A percentile compares a stretch with the other conserved stretches of the same genome.
Conservation (phyloP, 2,888 invertebrate genomes). For the Cryptocheilus praepositus region DNA sequence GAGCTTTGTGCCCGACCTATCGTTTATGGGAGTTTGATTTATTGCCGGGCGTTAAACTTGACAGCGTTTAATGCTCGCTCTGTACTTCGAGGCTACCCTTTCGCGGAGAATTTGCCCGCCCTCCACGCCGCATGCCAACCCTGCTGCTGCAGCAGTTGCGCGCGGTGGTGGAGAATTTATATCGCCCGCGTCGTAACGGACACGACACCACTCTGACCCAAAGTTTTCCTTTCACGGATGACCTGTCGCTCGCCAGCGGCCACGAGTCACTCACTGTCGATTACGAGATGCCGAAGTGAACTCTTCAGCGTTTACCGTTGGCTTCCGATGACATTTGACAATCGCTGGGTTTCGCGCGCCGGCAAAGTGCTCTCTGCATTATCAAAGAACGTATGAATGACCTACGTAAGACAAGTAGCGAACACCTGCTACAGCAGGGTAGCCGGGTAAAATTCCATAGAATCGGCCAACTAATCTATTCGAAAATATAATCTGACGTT, state of each 20-base stretch:
- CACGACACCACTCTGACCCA: not conserved
- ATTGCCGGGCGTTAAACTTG: conserved; percentile 31
- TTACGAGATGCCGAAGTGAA: not conserved
- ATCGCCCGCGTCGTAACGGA: not conserved
- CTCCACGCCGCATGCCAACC: not conserved
- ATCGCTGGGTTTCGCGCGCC: too few species aligned
- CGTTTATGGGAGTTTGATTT: conserved; percentile 29
- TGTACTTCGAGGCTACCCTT: conserved; percentile 3
- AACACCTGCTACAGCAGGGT: too few species aligned
- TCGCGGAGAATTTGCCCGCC: not conserved
- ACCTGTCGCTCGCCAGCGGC: not conserved
- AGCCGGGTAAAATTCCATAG: too few species aligned
- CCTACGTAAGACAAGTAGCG: too few species aligned
- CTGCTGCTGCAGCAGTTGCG: too few species aligned
- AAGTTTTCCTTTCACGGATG: conserved; percentile 10
- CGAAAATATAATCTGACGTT: too few species aligned
- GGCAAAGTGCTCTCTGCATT: too few species aligned
- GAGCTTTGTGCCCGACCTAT: conserved; percentile 27
- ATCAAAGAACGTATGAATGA: too few species aligned
- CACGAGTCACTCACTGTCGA: conserved; percentile 1
- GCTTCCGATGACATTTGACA: too few species aligned
- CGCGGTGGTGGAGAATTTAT: not conserved
- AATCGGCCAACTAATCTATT: too few species aligned
- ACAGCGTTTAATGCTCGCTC: conserved; percentile 30
- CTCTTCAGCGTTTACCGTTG: too few species aligned